Conservation (phyloP, 2,113 vertebrate genomes). For the Coptodon rendalli region DNA sequence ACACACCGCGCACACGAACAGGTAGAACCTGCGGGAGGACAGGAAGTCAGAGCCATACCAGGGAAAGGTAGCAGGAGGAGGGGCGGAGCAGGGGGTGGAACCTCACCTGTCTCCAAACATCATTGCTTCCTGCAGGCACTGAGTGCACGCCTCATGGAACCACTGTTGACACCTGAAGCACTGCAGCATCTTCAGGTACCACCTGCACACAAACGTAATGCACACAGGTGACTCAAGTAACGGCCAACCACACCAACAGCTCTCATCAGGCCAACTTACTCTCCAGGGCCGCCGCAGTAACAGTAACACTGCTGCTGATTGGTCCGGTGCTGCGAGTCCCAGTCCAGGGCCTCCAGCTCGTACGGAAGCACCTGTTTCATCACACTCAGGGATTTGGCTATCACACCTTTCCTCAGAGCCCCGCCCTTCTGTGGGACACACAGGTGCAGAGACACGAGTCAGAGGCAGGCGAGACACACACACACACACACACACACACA, state of each 20-base stretch:
- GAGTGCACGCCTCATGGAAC: slow-evolving; percentile 97
- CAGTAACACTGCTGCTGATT: slow-evolving; percentile 94
- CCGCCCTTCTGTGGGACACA: slow-evolving; percentile 83
- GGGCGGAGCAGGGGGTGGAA: background rate
- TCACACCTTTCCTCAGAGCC: slow-evolving; percentile 89
- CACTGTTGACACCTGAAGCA: slow-evolving; percentile 90
- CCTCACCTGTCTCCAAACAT: slow-evolving; percentile 91
- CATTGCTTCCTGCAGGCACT: slow-evolving; percentile 91
- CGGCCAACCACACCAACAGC: background rate
- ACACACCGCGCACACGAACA: slow-evolving; percentile 90
- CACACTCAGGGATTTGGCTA: slow-evolving; percentile 82
- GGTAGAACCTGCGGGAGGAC: slow-evolving; percentile 79
- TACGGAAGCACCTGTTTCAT: slow-evolving; percentile 94
- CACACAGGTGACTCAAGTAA: background rate
- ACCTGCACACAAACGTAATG: slow-evolving; percentile 72
- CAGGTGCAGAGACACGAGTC: background rate
- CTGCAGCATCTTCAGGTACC: slow-evolving; percentile 98
- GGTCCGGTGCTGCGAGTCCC: slow-evolving; percentile 86
- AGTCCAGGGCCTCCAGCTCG: slow-evolving; percentile 85
- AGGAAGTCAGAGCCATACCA: background rate
- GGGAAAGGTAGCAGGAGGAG: too few species aligned
- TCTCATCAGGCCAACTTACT: slow-evolving; percentile 90
- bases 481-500: background rate
- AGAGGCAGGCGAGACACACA: background rate
- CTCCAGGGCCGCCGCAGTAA: slow-evolving; percentile 90